Evolutionary conservation across 2,797 vertebrate genomes (phyloP), one percentile per base, ranked within the genome.

Genomic region (Rhinella marina): DNA sequence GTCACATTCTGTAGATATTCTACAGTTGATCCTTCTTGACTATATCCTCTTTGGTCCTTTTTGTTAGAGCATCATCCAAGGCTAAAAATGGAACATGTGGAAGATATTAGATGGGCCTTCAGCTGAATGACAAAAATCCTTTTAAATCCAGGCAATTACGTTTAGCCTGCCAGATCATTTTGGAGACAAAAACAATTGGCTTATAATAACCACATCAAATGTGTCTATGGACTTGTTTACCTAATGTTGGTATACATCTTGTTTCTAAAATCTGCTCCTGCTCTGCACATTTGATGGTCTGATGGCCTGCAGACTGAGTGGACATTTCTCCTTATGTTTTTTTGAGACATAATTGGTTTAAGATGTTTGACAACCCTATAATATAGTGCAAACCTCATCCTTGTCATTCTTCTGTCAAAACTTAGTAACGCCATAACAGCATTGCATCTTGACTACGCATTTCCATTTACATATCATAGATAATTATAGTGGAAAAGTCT

Each of bases 11-110:
- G 25, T 23, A 25, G 23, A 54, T 77, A 23, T 77, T 54, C 21
- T 52, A 14, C 3, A 14, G 48, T 16, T 52, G 50, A 52, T 75
- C 72, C 29, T 41, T 48, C 8, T 19, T 9, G 17, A 48, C 9
- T 48, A 17, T 32, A 73, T 32, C 19, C 32, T 73, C 70, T 11
- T 75, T 75, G 19, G 72, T 48, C 13, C 21, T 52, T 54, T 23
- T 76, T 52, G 48, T 25, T n/a, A 14, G 1, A 54, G 23, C 48
- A 54, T 54, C 48, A 54, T 23, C 73, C 73, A 77, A 77, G 73
- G 72, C 52, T 75, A 73, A 21, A 41, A 14, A 12, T 52, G 19
- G 23, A 77, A 77, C 73, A 77, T 54, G 73, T 77, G 73, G 73
- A 77, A 77, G 4, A 77, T 52, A 50, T 77, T 77, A 77, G 73